Evolutionary conservation across 2,888 invertebrate species (phyloP).

Genomic region (Cantharis nigra): DNA sequence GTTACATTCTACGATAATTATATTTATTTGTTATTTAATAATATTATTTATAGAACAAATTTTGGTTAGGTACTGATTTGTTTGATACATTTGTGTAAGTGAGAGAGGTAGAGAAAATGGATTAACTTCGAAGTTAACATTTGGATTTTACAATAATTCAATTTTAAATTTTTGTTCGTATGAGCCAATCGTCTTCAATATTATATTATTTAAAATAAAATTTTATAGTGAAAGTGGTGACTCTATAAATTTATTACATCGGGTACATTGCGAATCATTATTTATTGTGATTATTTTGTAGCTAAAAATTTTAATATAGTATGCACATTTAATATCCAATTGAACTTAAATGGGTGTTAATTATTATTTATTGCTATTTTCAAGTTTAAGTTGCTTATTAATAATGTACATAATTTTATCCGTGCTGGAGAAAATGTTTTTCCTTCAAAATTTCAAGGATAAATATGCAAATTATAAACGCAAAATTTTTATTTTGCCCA

Average conservation of each 20-base stretch:
- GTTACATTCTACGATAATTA: neutral
- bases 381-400: neutral
- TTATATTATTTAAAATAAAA: neutral
- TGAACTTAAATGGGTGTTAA: neutral
- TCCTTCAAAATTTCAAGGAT: neutral
- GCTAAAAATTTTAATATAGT: neutral
- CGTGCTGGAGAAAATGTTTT: neutral
- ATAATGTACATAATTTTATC: neutral
- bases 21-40: neutral
- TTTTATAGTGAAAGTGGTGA: neutral
- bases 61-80: neutral
- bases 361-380: neutral
- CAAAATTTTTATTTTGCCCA: neutral
- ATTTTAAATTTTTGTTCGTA: neutral
- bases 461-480: neutral
- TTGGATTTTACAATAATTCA: neutral
- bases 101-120: neutral
- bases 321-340: neutral
- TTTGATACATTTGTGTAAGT: neutral
- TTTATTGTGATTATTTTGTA: neutral
- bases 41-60: neutral
- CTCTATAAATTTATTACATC: neutral
- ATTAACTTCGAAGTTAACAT: neutral
- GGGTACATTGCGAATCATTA: neutral
- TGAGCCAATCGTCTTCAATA: too few relatives aligned